phyloP scores from a whole-genome alignment of 2,113 vertebrate genomes.

The Trichechus manatus region DNA sequence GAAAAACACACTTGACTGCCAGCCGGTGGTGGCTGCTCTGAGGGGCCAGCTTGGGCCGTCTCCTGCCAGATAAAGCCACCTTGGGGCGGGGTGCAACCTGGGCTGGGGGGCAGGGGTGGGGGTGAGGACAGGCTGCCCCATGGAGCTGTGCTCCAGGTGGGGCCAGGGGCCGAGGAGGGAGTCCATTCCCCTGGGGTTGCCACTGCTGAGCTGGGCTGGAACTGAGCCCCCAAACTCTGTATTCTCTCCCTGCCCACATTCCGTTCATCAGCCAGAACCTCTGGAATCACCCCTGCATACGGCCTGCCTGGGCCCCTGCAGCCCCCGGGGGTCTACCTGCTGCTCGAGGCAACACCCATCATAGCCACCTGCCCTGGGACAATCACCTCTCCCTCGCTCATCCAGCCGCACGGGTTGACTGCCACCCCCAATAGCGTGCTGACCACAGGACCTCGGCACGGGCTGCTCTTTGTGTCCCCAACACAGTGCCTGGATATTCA shows the following conservation, averaged over 20 bases:
- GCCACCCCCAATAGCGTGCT: neutral
- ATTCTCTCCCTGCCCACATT: neutral
- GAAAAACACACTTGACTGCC: neutral
- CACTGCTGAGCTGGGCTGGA: neutral
- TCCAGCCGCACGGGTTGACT: neutral
- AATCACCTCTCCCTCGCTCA: neutral
- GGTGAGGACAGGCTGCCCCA: neutral
- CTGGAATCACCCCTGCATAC: neutral
- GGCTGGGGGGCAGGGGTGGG: neutral
- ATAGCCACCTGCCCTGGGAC: no score
- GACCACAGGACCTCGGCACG: neutral
- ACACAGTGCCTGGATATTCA: fast-evolving
- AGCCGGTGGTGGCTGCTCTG: no score
- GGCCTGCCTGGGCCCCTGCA: no score
- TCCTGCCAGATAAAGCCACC: neutral
- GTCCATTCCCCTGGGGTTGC: neutral
- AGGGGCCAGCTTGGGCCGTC: fast-evolving
- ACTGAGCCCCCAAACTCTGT: neutral
- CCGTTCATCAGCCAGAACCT: neutral
- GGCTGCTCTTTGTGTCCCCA: neutral
- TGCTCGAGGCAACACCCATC: no score
- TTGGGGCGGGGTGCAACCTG: neutral
- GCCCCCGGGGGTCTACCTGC: neutral
- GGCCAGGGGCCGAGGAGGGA: neutral
- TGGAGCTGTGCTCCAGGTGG: neutral